Percentiles rank a stretch among this genome's conserved stretches.
phyloP scores from a whole-genome alignment of 2,888 invertebrate species.

The Cyaniris semiargus region DNA sequence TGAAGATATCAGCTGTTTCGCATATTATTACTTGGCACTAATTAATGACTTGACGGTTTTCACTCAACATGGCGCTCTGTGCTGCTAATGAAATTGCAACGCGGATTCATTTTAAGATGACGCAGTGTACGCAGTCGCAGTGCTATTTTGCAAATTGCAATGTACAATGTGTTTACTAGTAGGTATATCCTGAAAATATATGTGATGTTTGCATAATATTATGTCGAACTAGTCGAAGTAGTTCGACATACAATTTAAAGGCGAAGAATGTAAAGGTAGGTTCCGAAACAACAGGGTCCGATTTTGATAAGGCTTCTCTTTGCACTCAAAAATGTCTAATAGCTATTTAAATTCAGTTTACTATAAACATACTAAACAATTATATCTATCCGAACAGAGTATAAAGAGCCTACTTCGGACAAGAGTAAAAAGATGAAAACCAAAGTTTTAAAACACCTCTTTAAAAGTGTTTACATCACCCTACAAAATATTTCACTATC shows the following conservation, averaged over 20 bases:
- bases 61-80: slow-evolving; percentile 55
- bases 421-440: no score
- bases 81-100: slow-evolving; percentile 65
- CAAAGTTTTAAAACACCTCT: no score
- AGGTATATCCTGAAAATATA: not conserved
- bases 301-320: no score
- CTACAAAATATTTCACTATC: not conserved
- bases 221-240: no score
- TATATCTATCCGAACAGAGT: no score
- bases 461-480: not conserved
- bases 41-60: slow-evolving; percentile 61
- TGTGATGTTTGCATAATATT: no score
- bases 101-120: slow-evolving; percentile 33
- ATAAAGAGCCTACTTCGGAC: no score
- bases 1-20: slow-evolving; percentile 49
- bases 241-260: not conserved
- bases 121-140: not conserved
- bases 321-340: no score
- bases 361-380: no score
- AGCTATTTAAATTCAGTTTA: no score
- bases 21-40: slow-evolving; percentile 58
- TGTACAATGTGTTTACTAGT: not conserved
- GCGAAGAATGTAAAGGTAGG: no score
- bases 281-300: no score
- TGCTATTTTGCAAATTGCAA: slow-evolving; percentile 1